Base-by-base conservation (phyloP, 2,888 invertebrate species). In the Keiferia lycopersicella region DNA sequence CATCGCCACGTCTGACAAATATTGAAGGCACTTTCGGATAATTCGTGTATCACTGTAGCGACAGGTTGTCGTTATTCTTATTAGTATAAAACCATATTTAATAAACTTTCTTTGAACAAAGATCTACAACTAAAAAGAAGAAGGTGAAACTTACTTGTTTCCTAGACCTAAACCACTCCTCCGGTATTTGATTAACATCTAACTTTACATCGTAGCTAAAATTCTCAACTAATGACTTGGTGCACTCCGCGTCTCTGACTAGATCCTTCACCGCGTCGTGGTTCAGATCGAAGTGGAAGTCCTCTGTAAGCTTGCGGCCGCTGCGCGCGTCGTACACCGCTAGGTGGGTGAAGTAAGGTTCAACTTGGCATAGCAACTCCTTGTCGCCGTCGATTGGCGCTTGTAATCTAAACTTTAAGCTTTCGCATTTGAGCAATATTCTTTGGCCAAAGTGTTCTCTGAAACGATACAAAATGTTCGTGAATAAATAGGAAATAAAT, bases 321-420 rank as follows among this genome's bases (percentile, higher is more conserved):
- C 95, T 95, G 78, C 95, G 95, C 7, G 96, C 96, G 91, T 99
- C 99, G 85, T 97, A 99, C 51, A 99, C 88, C 64, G 97, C 96
- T 71, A 99, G 87, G 59, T 96, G 95, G 20, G 98, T 96, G 80
- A 96, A 96, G 87, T 99, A 99, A 0, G 99, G 99, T 82, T 99
- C 99, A 63, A 99, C 96, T 92, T 96, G 96, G 77, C 95, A 95
- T 64, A 96, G 80, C 62, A 95, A 92, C 71, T 96, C 96, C 68
- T 94, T 95, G 63, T 96, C 96, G 65, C 94, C 94, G 63, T 95
- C 95, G 70, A 96, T 93, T 2, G 95, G 95, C 65, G 96, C 95
- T 92, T 97, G 98, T 70, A 98, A 92, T 69, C 96, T 94, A 86
- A 98, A 97, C 81, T 94, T 95, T 71, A 98, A 93, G 76, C 95